Percentiles rank a stretch among this genome's conserved stretches.
These are phyloP conservation scores for Cotesia congregata DNA, from an alignment of 2,888 invertebrate genomes.

Conservation along the genomic window DNA sequence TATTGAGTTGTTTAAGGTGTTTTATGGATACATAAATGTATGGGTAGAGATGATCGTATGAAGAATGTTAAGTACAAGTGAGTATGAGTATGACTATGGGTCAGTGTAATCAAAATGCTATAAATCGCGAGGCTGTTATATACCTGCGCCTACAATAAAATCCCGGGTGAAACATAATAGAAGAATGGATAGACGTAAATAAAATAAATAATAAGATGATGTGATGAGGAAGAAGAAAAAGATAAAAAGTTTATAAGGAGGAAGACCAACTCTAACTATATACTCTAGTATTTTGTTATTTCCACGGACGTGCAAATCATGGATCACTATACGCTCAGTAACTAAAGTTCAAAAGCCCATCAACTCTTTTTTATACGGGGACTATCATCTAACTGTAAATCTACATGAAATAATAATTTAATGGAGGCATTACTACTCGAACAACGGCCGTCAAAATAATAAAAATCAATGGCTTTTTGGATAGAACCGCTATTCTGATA, in stretches of 20 bases:
- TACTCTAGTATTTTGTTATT: background rate
- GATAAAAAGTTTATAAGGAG: background rate
- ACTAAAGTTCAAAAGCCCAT: constrained; percentile 1
- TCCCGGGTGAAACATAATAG: background rate
- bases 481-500: background rate
- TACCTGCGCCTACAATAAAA: background rate
- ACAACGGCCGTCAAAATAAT: background rate
- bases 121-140: constrained; percentile 49
- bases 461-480: background rate
- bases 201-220: background rate
- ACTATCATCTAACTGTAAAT: constrained; percentile 24
- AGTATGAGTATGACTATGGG: constrained; percentile 44
- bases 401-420: constrained; percentile 21
- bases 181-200: background rate
- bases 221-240: background rate
- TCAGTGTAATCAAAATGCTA: constrained; percentile 54
- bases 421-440: background rate
- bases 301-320: background rate
- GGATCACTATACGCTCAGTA: background rate
- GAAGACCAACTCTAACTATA: background rate
- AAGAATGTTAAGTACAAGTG: background rate
- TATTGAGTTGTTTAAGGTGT: background rate
- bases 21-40: too few species aligned
- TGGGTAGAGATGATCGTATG: background rate
- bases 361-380: background rate